These are phyloP conservation scores for Zaprionus gabonicus DNA, from an alignment of 1,140 invertebrate genomes.

Conservation along the genomic window DNA sequence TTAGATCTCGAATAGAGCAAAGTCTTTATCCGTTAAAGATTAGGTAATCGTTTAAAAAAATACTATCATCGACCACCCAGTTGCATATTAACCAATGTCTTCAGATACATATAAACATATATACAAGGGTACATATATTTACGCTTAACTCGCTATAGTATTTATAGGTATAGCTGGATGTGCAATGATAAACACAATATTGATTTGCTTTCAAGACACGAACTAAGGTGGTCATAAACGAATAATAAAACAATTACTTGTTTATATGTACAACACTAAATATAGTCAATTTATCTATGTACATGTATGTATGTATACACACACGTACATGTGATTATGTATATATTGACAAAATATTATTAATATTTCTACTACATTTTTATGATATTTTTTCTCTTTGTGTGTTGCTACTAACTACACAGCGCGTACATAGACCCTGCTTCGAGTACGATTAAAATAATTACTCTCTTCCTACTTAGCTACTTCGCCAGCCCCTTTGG, in stretches of 20 bases:
- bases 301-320: slow-evolving; percentile 10
- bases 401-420: slow-evolving; percentile 11
- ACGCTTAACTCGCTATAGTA: not conserved
- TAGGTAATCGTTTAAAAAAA: not conserved
- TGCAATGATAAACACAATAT: slow-evolving; percentile 33
- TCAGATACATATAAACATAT: not conserved
- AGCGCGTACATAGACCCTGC: slow-evolving; percentile 6
- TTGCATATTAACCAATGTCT: slow-evolving; percentile 10
- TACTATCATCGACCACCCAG: not conserved
- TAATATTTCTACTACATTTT: not conserved
- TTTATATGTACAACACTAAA: not conserved
- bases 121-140: slow-evolving; percentile 1
- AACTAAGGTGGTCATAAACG: slow-evolving; percentile 22
- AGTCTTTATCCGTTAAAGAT: not conserved
- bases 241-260: slow-evolving; percentile 14
- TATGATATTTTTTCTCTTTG: slow-evolving; percentile 15
- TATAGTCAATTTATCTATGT: slow-evolving; percentile 12
- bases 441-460: slow-evolving; percentile 23
- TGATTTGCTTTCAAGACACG: slow-evolving; percentile 43
- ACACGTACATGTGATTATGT: slow-evolving; percentile 19
- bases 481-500: slow-evolving; percentile 14
- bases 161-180: not conserved
- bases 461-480: slow-evolving; percentile 55
- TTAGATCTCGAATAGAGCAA: not conserved
- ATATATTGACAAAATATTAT: not conserved